phyloP scores from a whole-genome alignment of 1,140 invertebrate genomes.

The Zaprionus gabonicus region DNA sequence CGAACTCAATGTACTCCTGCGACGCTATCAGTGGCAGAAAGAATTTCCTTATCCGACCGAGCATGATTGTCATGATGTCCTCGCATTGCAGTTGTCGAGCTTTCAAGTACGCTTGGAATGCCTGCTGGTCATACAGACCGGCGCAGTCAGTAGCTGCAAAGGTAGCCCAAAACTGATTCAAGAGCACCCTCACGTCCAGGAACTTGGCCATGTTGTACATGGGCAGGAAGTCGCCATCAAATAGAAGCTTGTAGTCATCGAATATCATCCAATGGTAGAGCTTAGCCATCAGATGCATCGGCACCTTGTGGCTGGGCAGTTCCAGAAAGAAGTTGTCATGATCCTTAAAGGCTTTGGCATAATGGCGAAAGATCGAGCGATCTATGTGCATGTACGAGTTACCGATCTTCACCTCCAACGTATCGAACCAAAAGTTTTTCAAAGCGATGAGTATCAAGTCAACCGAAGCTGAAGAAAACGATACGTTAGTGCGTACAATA shows the following conservation, averaged over 20 bases:
- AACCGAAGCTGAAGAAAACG: background rate
- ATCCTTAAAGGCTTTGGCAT: background rate
- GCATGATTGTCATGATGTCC: constrained; percentile 36
- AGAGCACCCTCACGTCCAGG: constrained; percentile 12
- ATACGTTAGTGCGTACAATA: background rate
- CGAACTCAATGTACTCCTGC: constrained; percentile 24
- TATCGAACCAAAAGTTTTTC: constrained; percentile 25
- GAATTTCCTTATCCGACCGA: constrained; percentile 14
- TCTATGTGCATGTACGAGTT: constrained; percentile 25
- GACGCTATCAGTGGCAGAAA: constrained; percentile 45
- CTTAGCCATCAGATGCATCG: constrained; percentile 5
- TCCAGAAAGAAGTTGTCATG: background rate
- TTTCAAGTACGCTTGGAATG: constrained; percentile 20
- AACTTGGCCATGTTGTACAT: constrained; percentile 26
- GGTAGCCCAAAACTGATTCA: constrained; percentile 31
- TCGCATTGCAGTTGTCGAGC: background rate
- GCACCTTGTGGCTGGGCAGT: constrained; percentile 18
- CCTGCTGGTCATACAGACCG: constrained; percentile 33
- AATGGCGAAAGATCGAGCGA: constrained; percentile 35
- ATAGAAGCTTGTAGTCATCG: background rate
- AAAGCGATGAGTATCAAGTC: constrained; percentile 4
- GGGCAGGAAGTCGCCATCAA: constrained; percentile 7
- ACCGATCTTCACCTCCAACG: constrained; percentile 45
- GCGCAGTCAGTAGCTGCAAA: background rate
- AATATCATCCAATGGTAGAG: constrained; percentile 52